Base-by-base conservation (phyloP, 2,797 vertebrate species). In the Pogoniulus pusillus region DNA sequence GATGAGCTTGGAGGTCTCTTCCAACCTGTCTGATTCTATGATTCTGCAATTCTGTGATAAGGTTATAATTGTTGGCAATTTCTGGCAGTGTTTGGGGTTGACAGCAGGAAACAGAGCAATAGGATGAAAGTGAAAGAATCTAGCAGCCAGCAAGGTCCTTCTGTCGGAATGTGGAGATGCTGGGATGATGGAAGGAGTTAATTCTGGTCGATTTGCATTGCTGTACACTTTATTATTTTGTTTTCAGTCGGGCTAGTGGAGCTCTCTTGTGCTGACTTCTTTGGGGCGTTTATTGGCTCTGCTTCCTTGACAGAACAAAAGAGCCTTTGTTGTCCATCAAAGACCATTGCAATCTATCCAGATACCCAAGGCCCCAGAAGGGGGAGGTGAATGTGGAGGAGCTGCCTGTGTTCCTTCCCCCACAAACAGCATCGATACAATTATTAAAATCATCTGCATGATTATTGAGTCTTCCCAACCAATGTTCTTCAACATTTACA, bases 241-340 rank as follows among this genome's bases (percentile, higher is more conserved):
- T 24, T 94, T 94, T 83, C 64, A 58, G 87, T 85, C 0, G 7
- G 29, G 68, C 70, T 41, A 80, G 86, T 29, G 32, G 43, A 87
- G 68, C 57, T 79, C 86, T 91, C 3, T 34, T 62, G 80, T 62
- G 78, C 59, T 88, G 78, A 88, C 77, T 91, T 85, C 86, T 93
- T 84, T 58, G 71, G 82, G 84, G 59, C 1, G 0, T 85, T 85
- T 85, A 75, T 64, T 90, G 93, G 87, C 88, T 94, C 74, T 68
- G 85, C 37, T 89, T 58, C 68, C 85, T 79, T 74, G 76, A 75
- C 76, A 89, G 79, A 94, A 96, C 92, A 96, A 93, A 89, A 95
- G 77, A 82, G 70, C 27, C 72, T 94, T 89, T 95, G 82, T 95
- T 85, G 59, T 85, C 89, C 81, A 59, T 82, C 85, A 86, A 84